phyloP scores from a whole-genome alignment of 2,797 vertebrate species.

The Clangula hyemalis region DNA sequence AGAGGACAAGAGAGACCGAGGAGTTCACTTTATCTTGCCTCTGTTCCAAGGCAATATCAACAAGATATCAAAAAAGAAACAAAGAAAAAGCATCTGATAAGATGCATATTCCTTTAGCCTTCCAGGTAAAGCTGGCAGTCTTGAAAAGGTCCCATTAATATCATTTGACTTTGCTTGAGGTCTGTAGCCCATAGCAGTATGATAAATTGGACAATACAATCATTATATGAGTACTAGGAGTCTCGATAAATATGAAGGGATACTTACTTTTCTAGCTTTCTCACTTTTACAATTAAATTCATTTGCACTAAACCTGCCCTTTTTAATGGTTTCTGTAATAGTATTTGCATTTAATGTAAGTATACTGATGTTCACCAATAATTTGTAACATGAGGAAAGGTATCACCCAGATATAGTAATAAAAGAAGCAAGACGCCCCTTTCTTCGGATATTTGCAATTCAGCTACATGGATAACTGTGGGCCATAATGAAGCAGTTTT shows the following conservation, averaged over 20 bases:
- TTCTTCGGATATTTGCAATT: not conserved
- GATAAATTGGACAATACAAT: not conserved
- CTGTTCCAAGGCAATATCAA: not conserved
- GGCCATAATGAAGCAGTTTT: not conserved
- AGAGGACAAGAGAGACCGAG: not conserved
- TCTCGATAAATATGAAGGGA: fast-evolving
- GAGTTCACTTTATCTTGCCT: not conserved
- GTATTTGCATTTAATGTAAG: not conserved
- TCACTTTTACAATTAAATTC: not conserved
- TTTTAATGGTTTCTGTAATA: not conserved
- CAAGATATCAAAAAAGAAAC: not conserved
- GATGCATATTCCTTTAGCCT: not conserved
- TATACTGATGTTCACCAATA: not conserved
- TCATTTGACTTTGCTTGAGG: not conserved
- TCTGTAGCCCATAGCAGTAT: not conserved
- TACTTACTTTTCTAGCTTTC: not conserved
- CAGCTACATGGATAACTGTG: not conserved
- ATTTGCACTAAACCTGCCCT: not conserved
- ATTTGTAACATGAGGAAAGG: not conserved
- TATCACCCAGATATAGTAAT: not conserved
- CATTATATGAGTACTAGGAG: not conserved
- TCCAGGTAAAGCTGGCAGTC: not conserved
- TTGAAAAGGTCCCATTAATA: not conserved
- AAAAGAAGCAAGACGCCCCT: not conserved
- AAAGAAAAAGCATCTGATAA: not conserved